Evolutionary conservation across 2,888 invertebrate genomes (phyloP), one percentile per base, ranked within the genome.

Genomic region (Colostygia pectinataria): DNA sequence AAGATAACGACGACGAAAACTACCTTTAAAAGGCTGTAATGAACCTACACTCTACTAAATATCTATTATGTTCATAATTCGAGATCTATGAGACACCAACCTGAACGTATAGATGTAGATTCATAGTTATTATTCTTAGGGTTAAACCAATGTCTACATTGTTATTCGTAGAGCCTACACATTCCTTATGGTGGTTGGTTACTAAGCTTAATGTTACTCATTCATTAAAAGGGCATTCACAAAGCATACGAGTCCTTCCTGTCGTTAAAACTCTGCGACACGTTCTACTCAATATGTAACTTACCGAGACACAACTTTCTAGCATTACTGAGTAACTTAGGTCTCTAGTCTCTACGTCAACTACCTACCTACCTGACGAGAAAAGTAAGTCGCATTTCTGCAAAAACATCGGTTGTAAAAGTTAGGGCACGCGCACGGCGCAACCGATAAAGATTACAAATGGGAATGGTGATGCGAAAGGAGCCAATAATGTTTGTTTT

Each of bases 161-260:
- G 69, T 74, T 65, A 77, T 78, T 71, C 72, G 2, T 12, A 12
- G 68, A 59, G 64, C 71, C 67, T 69, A 73, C 66, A 65, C 77
- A 76, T 80, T 77, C 76, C 74, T 59, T 62, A 68, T 69, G 66
- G 63, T 67, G 20, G 6, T 68, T 15, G 14, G 70, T 73, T 71
- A 70, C 68, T 61, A 59, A 62, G 66, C 59, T 66, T 74, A 75
- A 75, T 71, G 75, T 74, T 70, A 73, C 70, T 74, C 74, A 81
- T 79, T 81, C 78, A 82, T 81, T 83, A 80, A 59, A 63, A 74
- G 75, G 76, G 80, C 78, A 77, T 80, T 80, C 73, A 71, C 68
- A 67, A 23, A 58, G 78, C 75, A 83, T 80, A 81, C 81, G 73
- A 33, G 74, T 71, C 72, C 74, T 78, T 75, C 62, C 61, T 53